Conservation (phyloP, 1,140 invertebrate genomes). For the Dendroctonus ponderosae region DNA sequence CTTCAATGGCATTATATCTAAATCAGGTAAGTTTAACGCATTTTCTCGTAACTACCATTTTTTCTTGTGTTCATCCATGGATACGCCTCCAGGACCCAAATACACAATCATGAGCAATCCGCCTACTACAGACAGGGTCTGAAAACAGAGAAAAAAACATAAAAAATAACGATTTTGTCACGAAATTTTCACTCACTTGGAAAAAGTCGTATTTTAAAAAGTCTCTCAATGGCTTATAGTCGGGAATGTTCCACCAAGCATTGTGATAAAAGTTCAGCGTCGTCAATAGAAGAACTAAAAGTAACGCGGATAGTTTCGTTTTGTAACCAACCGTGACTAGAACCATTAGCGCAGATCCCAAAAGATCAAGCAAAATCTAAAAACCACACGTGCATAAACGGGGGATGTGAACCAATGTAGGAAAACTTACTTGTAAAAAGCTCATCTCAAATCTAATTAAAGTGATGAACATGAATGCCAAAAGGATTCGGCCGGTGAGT, state of each 20-base stretch:
- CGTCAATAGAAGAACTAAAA: conserved; percentile 87
- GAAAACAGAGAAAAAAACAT: conserved; percentile 51
- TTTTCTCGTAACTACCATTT: conserved; percentile 71
- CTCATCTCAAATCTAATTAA: conserved; percentile 90
- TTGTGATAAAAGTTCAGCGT: conserved; percentile 96
- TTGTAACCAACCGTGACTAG: conserved; percentile 97
- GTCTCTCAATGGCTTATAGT: conserved; percentile 93
- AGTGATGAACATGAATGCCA: conserved; percentile 99
- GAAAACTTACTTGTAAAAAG: conserved; percentile 72
- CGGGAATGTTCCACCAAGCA: conserved; percentile 95
- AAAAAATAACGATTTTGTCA: not conserved
- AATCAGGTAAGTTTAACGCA: not conserved
- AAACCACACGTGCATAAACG: conserved; percentile 33
- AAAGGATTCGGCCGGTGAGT: conserved; percentile 88
- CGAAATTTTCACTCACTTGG: conserved; percentile 64
- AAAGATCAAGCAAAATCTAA: conserved; percentile 83
- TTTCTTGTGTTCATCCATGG: conserved; percentile 99
- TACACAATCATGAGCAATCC: conserved; percentile 98
- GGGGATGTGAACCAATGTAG: not conserved
- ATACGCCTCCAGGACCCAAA: conserved; percentile 95
- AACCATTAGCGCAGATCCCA: conserved; percentile 93
- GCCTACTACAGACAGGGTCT: conserved; percentile 98
- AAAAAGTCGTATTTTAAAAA: conserved; percentile 99
- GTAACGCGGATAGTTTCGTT: conserved; percentile 95
- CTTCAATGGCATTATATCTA: not conserved